A percentile compares a stretch with the other conserved stretches of the same genome.
Evolutionary conservation across 2,797 vertebrate genomes (phyloP).

Genomic region (Bryconaethiops microstoma): DNA sequence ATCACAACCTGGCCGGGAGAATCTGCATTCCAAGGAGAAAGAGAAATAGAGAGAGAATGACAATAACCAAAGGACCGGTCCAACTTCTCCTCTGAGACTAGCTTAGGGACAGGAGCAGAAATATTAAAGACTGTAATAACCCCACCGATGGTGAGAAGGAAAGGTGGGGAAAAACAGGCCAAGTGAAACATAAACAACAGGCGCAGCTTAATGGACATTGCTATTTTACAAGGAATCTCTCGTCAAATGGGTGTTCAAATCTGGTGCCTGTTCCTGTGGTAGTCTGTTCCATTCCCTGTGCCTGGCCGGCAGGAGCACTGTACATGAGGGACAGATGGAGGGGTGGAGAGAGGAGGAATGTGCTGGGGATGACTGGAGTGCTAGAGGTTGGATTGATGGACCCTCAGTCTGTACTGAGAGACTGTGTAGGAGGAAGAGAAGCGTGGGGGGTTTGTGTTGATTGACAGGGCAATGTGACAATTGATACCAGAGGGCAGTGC

Average conservation of each 20-base stretch:
- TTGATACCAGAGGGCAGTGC: slow-evolving; percentile 33
- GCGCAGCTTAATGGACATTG: slow-evolving; percentile 50
- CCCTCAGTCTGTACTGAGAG: slow-evolving; percentile 61
- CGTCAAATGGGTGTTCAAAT: slow-evolving; percentile 47
- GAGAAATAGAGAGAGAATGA: slow-evolving; percentile 31
- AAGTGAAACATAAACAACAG: slow-evolving; percentile 37
- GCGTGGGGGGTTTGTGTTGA: slow-evolving; percentile 49
- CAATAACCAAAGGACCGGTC: slow-evolving; percentile 40
- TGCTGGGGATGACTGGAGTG: slow-evolving; percentile 54
- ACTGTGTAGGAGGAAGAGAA: slow-evolving; percentile 58
- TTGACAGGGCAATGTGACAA: slow-evolving; percentile 52
- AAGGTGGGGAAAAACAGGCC: background rate
- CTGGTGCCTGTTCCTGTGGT: slow-evolving; percentile 43
- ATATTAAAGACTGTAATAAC: slow-evolving; percentile 45
- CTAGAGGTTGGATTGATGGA: slow-evolving; percentile 59
- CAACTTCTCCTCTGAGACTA: slow-evolving; percentile 49
- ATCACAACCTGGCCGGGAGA: slow-evolving; percentile 5
- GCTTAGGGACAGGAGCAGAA: slow-evolving; percentile 37
- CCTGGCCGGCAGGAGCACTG: slow-evolving; percentile 47
- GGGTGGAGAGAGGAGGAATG: slow-evolving; percentile 56
- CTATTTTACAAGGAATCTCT: slow-evolving; percentile 51
- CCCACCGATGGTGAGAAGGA: background rate
- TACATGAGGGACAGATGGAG: slow-evolving; percentile 57
- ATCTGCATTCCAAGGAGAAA: slow-evolving; percentile 30
- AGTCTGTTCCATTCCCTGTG: slow-evolving; percentile 47